Percentiles rank a stretch among this genome's conserved stretches.
Evolutionary conservation across 2,888 invertebrate genomes (phyloP).

Genomic region (Sarcophaga carnaria): DNA sequence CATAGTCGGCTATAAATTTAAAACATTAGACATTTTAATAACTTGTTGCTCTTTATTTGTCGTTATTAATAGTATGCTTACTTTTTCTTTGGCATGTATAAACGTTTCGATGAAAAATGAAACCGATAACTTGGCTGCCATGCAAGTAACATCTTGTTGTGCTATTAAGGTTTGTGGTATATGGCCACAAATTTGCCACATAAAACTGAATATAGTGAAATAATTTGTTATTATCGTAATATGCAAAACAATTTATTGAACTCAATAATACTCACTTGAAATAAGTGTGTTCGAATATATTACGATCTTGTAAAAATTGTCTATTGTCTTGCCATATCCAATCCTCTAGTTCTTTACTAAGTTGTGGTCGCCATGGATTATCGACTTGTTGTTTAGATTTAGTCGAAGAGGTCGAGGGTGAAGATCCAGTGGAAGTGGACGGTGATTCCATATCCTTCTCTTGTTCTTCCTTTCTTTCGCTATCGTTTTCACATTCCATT

Average conservation of each 20-base stretch:
- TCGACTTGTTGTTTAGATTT: slow-evolving; percentile 67
- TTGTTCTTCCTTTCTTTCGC: slow-evolving; percentile 55
- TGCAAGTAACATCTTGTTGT: slow-evolving; percentile 90
- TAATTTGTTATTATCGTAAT: neutral
- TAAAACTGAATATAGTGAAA: slow-evolving; percentile 86
- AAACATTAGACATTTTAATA: too few relatives aligned
- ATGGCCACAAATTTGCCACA: slow-evolving; percentile 97
- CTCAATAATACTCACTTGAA: slow-evolving; percentile 87
- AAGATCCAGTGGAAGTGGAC: slow-evolving; percentile 56
- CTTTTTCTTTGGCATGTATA: slow-evolving; percentile 98
- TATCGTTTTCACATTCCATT: slow-evolving; percentile 34
- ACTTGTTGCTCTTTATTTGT: too few relatives aligned
- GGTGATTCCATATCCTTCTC: slow-evolving; percentile 55
- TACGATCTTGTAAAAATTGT: slow-evolving; percentile 96
- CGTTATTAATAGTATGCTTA: slow-evolving; percentile 75
- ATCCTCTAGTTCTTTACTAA: slow-evolving; percentile 88
- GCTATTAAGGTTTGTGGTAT: slow-evolving; percentile 94
- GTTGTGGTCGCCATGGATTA: slow-evolving; percentile 74
- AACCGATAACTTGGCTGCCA: slow-evolving; percentile 93
- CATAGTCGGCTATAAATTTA: slow-evolving; percentile 91
- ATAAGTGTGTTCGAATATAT: slow-evolving; percentile 97
- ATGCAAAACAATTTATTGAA: neutral
- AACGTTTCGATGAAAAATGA: slow-evolving; percentile 98
- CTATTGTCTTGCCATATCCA: slow-evolving; percentile 99
- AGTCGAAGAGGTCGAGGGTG: slow-evolving; percentile 70